Evolutionary conservation across 2,888 invertebrate genomes (phyloP), one percentile per base, ranked within the genome.

Genomic region (Amitus sp.): DNA sequence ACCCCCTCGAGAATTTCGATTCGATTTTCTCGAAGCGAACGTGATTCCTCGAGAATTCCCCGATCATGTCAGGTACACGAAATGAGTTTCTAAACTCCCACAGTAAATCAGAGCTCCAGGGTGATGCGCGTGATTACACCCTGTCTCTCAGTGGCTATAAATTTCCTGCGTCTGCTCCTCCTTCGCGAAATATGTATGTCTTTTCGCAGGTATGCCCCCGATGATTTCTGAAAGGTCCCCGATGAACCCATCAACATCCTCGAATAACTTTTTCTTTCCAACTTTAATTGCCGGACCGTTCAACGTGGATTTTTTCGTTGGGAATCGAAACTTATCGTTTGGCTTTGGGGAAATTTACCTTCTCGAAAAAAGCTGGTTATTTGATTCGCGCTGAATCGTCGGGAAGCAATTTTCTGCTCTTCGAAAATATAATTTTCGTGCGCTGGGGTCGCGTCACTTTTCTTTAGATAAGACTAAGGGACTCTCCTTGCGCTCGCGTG

Each of bases 41-140:
- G 56, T 54, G 56, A 56, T 43, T 47, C 43, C 23, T 7, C 4
- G 60, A 64, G 67, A 71, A 73, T 74, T 71, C 60, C 62, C 54
- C 68, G 68, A 71, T 67, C 70, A 60, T 60, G 53, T 47, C 61
- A 67, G 67, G 68, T 73, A 70, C 70, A 64, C 66, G 58, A 63
- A 69, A 73, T 68, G 74, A 76, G 71, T 77, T 74, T 75, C 67
- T 68, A 75, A 76, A 79, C 80, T 82, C 82, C 73, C 82, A 82
- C 82, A 78, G 79, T 82, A 80, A 82, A 82, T 82, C 81, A 82
- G 74, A 69, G 77, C 75, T 78, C 73, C 70, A 60, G 79, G 78
- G 77, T 79, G 81, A 82, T 79, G 79, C 73, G 79, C 79, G 80
- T 82, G 82, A 82, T 82, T 82, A 81, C 80, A 80, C 76, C 78